These are phyloP conservation scores for Bombus balteatus DNA, from an alignment of 1,140 invertebrate genomes.

Conservation along the genomic window DNA sequence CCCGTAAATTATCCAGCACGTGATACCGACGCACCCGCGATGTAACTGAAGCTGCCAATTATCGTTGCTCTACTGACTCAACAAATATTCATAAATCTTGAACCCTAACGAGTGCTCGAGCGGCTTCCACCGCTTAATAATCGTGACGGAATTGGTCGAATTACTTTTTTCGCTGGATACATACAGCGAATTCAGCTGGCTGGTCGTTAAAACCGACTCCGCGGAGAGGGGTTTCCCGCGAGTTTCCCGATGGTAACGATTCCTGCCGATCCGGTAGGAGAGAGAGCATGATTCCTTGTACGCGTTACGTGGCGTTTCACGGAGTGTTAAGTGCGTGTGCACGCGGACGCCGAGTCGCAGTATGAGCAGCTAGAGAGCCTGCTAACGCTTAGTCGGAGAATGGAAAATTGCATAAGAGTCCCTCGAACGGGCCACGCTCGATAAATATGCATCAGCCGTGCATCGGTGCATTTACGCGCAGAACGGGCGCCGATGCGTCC, in stretches of 20 bases:
- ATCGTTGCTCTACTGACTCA: conserved; percentile 36
- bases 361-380: conserved; percentile 24
- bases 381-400: conserved; percentile 44
- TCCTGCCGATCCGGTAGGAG: neutral
- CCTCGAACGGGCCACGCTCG: conserved; percentile 32
- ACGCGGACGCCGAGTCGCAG: conserved; percentile 15
- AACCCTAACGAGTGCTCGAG: conserved; percentile 22
- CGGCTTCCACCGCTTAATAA: neutral
- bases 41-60: conserved; percentile 38
- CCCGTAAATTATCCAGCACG: conserved; percentile 6
- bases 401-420: conserved; percentile 59
- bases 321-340: conserved; percentile 35
- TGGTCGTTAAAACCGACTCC: neutral
- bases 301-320: conserved; percentile 35
- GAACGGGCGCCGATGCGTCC: conserved; percentile 32
- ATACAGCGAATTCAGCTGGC: too few species aligned
- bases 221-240: neutral
- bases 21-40: conserved; percentile 13
- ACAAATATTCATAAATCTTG: conserved; percentile 48
- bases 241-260: neutral
- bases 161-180: neutral
- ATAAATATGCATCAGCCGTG: conserved; percentile 58
- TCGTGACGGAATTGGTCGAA: neutral
- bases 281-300: neutral
- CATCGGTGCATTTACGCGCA: conserved; percentile 27